These are phyloP conservation scores for Pachymerium ferrugineum DNA, from an alignment of 2,888 invertebrate species.

Conservation along the genomic window DNA sequence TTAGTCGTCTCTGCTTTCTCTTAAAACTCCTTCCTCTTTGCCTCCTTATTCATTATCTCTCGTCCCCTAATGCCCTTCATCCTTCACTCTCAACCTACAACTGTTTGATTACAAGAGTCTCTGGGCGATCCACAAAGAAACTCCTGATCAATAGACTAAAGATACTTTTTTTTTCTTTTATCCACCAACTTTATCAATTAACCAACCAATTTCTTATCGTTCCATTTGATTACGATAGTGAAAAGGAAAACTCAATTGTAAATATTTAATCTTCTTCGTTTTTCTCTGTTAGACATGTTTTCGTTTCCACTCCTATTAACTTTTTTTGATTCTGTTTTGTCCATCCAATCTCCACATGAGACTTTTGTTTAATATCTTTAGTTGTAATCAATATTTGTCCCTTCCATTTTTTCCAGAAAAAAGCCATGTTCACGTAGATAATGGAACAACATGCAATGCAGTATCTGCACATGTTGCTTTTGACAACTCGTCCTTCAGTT, in stretches of 20 bases:
- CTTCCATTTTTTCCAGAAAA: too few relatives aligned
- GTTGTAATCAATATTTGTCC: too few relatives aligned
- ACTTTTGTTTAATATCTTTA: too few relatives aligned
- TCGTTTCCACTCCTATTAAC: too few relatives aligned
- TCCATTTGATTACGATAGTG: background rate
- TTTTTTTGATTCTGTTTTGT: too few relatives aligned
- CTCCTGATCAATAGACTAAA: slow-evolving; percentile 16
- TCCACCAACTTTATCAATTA: slow-evolving; percentile 24
- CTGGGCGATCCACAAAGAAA: slow-evolving; percentile 18
- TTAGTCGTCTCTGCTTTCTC: slow-evolving; percentile 19
- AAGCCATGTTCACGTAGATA: too few relatives aligned
- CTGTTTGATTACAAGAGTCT: slow-evolving; percentile 25
- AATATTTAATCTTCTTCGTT: background rate
- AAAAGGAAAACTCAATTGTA: too few relatives aligned
- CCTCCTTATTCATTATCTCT: slow-evolving; percentile 27
- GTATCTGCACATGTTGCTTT: too few relatives aligned
- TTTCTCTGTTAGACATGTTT: too few relatives aligned
- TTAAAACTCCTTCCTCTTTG: slow-evolving; percentile 27
- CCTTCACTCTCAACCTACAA: slow-evolving; percentile 24
- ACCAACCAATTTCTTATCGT: background rate
- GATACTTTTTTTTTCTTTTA: background rate
- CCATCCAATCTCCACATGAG: too few relatives aligned
- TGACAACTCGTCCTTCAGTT: too few relatives aligned
- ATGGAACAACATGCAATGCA: too few relatives aligned
- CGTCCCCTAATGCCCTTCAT: slow-evolving; percentile 27